phyloP scores from a whole-genome alignment of 2,888 invertebrate genomes.

The Helobdella robusta region DNA sequence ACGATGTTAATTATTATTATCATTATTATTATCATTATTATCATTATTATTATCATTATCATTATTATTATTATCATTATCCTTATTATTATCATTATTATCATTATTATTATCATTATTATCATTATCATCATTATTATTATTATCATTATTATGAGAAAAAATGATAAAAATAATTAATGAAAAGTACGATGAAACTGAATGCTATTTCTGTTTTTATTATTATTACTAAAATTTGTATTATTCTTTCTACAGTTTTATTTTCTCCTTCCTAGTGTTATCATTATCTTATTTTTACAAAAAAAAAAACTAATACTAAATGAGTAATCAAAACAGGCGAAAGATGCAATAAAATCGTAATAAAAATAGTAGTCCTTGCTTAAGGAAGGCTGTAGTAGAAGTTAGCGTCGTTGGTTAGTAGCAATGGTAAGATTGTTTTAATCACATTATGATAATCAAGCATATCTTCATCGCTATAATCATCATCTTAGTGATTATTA shows the following conservation, averaged over 20 bases:
- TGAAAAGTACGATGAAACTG: not conserved
- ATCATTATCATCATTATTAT: not conserved
- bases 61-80: conserved; percentile 18
- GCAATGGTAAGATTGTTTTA: too few relatives aligned
- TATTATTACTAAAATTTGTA: too few relatives aligned
- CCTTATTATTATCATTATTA: conserved; percentile 9
- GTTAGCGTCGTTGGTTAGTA: too few relatives aligned
- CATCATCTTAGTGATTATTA: not conserved
- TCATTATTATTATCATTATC: conserved; percentile 9
- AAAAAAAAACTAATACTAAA: too few relatives aligned
- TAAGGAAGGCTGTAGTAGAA: too few relatives aligned
- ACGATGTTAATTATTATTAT: not conserved
- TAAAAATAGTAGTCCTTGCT: too few relatives aligned
- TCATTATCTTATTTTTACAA: too few relatives aligned
- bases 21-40: not conserved
- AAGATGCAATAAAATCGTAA: too few relatives aligned
- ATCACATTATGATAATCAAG: conserved; percentile 19
- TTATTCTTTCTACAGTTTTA: too few relatives aligned
- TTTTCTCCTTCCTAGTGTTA: too few relatives aligned
- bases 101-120: conserved; percentile 1
- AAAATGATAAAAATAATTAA: not conserved
- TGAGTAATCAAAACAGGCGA: too few relatives aligned
- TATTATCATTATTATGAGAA: not conserved
- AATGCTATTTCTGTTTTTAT: not conserved
- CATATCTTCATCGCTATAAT: conserved; percentile 8